Conservation (phyloP, 2,113 vertebrate species). For the Scortum barcoo region DNA sequence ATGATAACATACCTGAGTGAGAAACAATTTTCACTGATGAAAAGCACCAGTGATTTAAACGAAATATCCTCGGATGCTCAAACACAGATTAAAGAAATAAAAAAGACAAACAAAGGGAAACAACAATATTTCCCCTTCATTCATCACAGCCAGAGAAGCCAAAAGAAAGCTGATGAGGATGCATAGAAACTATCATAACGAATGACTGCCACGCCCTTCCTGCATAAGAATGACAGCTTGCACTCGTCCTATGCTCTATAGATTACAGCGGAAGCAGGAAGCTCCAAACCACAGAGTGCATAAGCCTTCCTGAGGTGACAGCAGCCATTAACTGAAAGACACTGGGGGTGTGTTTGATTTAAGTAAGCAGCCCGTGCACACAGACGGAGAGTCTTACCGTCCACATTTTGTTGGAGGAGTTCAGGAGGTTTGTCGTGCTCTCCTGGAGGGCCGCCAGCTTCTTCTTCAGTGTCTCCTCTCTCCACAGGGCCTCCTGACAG, state of each 20-base stretch:
- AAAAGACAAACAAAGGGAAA: constrained; percentile 8
- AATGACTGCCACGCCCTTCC: constrained; percentile 62
- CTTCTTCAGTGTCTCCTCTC: constrained; percentile 81
- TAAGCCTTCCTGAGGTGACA: constrained; percentile 59
- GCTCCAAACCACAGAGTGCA: constrained; percentile 76
- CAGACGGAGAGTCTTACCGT: constrained; percentile 69
- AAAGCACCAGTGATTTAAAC: constrained; percentile 1
- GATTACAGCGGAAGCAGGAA: constrained; percentile 73
- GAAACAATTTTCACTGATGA: constrained; percentile 29
- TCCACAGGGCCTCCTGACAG: constrained; percentile 83
- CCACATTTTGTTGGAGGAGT: constrained; percentile 79
- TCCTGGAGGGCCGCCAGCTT: constrained; percentile 81
- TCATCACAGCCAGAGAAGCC: constrained; percentile 24
- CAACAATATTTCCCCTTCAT: constrained; percentile 18
- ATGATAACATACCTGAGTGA: constrained; percentile 34
- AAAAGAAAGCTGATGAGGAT: constrained; percentile 28
- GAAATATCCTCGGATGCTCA: neutral
- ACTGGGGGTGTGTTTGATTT: neutral
- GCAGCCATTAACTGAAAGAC: neutral
- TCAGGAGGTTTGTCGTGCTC: constrained; percentile 68
- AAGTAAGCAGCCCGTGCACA: neutral
- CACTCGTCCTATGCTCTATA: constrained; percentile 42
- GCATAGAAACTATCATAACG: constrained; percentile 30
- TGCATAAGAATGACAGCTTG: constrained; percentile 58
- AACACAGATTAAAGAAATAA: neutral